Evolutionary conservation across 2,797 vertebrate species (phyloP).

Genomic region (Pyrocephalus nanus): DNA sequence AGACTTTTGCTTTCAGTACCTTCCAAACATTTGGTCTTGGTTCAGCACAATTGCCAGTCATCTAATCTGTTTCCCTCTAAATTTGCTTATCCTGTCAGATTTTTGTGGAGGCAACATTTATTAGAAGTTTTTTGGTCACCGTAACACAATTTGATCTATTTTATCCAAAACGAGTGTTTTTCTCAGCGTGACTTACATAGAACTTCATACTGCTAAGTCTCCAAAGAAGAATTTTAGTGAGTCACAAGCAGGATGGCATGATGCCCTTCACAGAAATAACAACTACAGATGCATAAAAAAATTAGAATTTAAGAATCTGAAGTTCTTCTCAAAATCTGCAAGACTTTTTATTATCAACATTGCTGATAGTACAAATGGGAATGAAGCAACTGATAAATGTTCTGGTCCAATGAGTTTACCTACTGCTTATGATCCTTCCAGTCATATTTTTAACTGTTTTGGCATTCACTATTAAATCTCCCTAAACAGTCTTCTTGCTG

Average conservation of each 20-base stretch:
- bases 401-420: slow-evolving; percentile 53
- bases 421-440: slow-evolving; percentile 33
- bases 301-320: background rate
- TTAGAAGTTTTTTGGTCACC: background rate
- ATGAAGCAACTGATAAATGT: slow-evolving; percentile 49
- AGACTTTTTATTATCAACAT: slow-evolving; percentile 19
- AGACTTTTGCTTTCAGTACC: background rate
- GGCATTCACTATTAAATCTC: slow-evolving; percentile 48
- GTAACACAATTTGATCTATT: background rate
- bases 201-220: background rate
- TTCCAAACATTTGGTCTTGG: background rate
- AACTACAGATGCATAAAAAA: background rate
- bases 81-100: background rate
- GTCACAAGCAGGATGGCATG: background rate
- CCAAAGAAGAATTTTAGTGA: slow-evolving; percentile 7
- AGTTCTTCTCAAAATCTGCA: slow-evolving; percentile 46
- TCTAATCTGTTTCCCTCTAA: background rate
- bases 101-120: background rate
- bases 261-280: slow-evolving; percentile 36
- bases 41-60: background rate
- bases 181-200: background rate
- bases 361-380: slow-evolving; percentile 46
- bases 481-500: slow-evolving; percentile 55
- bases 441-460: slow-evolving; percentile 46
- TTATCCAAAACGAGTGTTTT: slow-evolving; percentile 1